phyloP scores from a whole-genome alignment of 1,140 invertebrate genomes.

The Popillia japonica region DNA sequence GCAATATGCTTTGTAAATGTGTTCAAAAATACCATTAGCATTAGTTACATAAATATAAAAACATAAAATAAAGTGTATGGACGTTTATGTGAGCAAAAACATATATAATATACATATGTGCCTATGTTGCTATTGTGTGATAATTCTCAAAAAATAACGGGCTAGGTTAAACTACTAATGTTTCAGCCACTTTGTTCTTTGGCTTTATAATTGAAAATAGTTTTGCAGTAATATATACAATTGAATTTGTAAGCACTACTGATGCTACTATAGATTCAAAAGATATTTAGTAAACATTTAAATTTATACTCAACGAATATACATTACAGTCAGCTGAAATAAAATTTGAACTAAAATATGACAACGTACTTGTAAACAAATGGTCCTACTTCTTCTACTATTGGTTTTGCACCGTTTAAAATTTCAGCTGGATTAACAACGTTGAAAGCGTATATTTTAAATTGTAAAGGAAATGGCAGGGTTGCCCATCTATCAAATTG shows the following conservation, averaged over 20 bases:
- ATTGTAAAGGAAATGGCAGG: conserved; percentile 66
- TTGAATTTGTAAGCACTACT: not conserved
- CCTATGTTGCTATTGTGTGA: too few species aligned
- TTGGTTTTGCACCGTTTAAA: conserved; percentile 61
- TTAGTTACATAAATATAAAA: too few species aligned
- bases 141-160: too few species aligned
- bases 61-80: too few species aligned
- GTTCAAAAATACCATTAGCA: too few species aligned
- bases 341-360: not conserved
- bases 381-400: conserved; percentile 77
- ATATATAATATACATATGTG: too few species aligned
- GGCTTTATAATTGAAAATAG: not conserved
- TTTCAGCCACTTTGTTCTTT: too few species aligned
- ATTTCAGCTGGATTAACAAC: conserved; percentile 75
- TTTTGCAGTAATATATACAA: not conserved
- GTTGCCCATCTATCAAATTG: conserved; percentile 64
- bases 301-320: too few species aligned
- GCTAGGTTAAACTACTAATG: too few species aligned
- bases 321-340: not conserved
- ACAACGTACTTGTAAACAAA: conserved; percentile 77
- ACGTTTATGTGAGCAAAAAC: too few species aligned
- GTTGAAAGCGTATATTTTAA: conserved; percentile 79
- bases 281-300: too few species aligned
- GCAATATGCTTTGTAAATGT: not conserved
- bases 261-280: not conserved